A percentile compares a stretch with the other conserved stretches of the same genome.
These are phyloP conservation scores for Sthenelais limicola DNA, from an alignment of 2,888 invertebrate species.

Conservation along the genomic window DNA sequence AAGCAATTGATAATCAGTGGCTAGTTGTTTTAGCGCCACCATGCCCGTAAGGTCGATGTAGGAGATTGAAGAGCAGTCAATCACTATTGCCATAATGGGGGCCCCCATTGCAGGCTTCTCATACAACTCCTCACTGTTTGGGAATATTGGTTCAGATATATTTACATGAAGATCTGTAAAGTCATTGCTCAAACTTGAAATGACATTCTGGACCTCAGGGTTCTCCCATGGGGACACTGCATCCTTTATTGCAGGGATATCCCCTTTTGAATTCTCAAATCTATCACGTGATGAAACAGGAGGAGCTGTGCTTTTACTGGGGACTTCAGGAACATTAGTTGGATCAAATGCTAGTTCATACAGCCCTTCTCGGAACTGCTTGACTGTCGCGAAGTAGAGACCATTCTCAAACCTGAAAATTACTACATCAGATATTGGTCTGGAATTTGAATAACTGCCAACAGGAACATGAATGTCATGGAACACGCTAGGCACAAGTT, in stretches of 20 bases:
- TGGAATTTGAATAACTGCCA: background rate
- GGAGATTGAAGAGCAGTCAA: slow-evolving; percentile 65
- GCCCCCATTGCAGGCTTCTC: too few relatives aligned
- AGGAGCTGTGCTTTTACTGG: too few relatives aligned
- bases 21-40: slow-evolving; percentile 56
- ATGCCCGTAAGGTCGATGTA: slow-evolving; percentile 64
- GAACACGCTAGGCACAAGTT: slow-evolving; percentile 57
- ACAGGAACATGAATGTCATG: slow-evolving; percentile 5
- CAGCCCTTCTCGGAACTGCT: slow-evolving; percentile 64
- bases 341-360: slow-evolving; percentile 66
- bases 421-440: slow-evolving; percentile 55
- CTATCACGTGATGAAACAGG: too few relatives aligned
- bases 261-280: too few relatives aligned
- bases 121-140: too few relatives aligned
- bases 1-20: slow-evolving; percentile 52
- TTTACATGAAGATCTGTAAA: too few relatives aligned
- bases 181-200: too few relatives aligned
- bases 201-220: too few relatives aligned
- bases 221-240: too few relatives aligned
- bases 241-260: too few relatives aligned
- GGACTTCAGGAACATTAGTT: too few relatives aligned
- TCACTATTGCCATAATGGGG: slow-evolving; percentile 54
- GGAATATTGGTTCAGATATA: too few relatives aligned
- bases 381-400: slow-evolving; percentile 68
- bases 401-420: slow-evolving; percentile 67